Evolutionary conservation across 2,797 vertebrate species (phyloP), one percentile per base, ranked within the genome.

Genomic region (Sebastes taczanowskii): DNA sequence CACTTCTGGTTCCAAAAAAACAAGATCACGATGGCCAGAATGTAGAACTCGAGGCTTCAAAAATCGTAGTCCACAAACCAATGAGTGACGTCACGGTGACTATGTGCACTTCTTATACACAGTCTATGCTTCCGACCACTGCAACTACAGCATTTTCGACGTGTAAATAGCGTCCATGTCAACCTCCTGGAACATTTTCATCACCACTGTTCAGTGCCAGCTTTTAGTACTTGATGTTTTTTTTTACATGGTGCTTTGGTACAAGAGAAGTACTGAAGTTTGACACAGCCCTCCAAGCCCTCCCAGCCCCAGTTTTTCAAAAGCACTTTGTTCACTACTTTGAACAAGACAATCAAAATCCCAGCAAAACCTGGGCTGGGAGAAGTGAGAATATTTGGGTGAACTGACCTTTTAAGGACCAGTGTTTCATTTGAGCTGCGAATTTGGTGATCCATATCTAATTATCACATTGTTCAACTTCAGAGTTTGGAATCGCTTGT

Each of bases 91-190:
- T 35, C 34, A 35, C 34, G 11, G 10, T 35, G 11, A 5, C 38
- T 1, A 46, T 16, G 42, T 46, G 0, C 42, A 46, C 42, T 46
- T 46, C 7, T 46, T 46, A 42, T 16, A 42, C 3, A 1, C 42
- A 46, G 0, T 46, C 0, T 46, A 18, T 46, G 42, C 6, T 18
- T 46, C 42, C 2, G 3, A 14, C 22, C 32, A 5, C 32, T 5
- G 7, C 10, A 27, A 20, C 16, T 29, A 14, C 27, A 0, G 42
- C 27, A 27, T 27, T 14, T 27, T 16, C 23, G 6, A 56, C 55
- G 0, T 25, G 55, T 56, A 25, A 58, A 27, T 2, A 56, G 23
- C 23, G 3, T 67, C 52, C 6, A 2, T 25, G 13, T 35, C 30
- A n/a, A 32, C 2, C 4, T 34, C 30, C 20, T 62, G 60, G 29